phyloP scores from a whole-genome alignment of 2,113 vertebrate genomes.

The Etheostoma spectabile region DNA sequence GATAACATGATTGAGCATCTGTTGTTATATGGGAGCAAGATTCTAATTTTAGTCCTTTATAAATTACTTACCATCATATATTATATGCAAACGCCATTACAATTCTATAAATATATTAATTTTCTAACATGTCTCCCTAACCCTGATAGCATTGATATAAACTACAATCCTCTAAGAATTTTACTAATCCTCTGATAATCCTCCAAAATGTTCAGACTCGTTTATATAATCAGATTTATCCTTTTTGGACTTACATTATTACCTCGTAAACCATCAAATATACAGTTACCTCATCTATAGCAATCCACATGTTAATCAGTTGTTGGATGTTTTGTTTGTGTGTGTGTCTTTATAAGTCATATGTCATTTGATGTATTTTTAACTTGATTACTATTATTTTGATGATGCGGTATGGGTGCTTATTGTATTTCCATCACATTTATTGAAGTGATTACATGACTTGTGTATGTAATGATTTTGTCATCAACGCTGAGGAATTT shows the following conservation, averaged over 20 bases:
- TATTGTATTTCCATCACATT: slow-evolving; percentile 7
- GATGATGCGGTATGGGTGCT: slow-evolving; percentile 20
- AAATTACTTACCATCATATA: slow-evolving; percentile 9
- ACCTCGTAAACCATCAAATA: neutral
- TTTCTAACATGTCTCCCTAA: slow-evolving; percentile 1
- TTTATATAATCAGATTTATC: neutral
- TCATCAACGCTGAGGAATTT: neutral
- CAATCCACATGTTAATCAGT: neutral
- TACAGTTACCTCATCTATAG: neutral
- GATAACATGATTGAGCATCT: slow-evolving; percentile 31
- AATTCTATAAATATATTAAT: slow-evolving; percentile 21
- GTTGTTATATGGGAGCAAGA: slow-evolving; percentile 37
- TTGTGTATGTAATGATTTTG: neutral
- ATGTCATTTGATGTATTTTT: neutral
- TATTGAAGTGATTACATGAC: slow-evolving; percentile 20
- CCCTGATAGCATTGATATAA: neutral
- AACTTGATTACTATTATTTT: neutral
- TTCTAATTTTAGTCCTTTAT: slow-evolving; percentile 42
- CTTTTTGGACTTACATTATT: neutral
- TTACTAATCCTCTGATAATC: slow-evolving; percentile 13
- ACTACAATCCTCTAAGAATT: neutral
- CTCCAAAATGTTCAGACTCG: slow-evolving; percentile 14
- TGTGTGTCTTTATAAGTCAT: neutral
- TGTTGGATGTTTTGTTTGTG: neutral
- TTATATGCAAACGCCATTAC: slow-evolving; percentile 14